Evolutionary conservation across 2,797 vertebrate genomes (phyloP), one percentile per base, ranked within the genome.

Genomic region (Vireo griseus): DNA sequence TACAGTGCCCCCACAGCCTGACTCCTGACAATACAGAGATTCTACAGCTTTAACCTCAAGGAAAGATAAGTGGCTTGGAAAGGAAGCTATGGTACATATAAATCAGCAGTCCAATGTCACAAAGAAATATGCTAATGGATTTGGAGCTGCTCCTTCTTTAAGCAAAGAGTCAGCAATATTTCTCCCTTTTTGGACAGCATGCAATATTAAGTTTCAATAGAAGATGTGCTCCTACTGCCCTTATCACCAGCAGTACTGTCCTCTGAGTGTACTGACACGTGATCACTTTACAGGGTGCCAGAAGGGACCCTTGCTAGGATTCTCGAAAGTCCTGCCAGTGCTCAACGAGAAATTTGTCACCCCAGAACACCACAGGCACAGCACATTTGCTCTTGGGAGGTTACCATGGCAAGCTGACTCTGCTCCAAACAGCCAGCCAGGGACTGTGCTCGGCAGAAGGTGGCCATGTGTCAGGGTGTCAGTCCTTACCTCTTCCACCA

Each of bases 401-500:
- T 85, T 74, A 65, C 90, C 65, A 45, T 9, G 39, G 84, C 86
- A 94, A 91, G 87, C 65, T 83, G 86, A 83, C 42, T 48, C 29
- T 45, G 82, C 78, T 95, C 89, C 89, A 75, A 55, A 44, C 18
- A 0, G 5, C 63, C 52, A 87, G 78, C 33, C 37, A 72, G 87
- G n/a, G 54, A 44, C 54, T 1, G 1, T 1, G 57, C 63, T 20
- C 31, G 11, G 65, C 54, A 79, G 59, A 51, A 86, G 57, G 81
- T 16, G n/a, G 54, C 48, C 5, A 2, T 25, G 50, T 62, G 59
- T 69, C 79, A 67, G 69, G 35, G 8, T 50, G 7, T 25, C 44
- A 18, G 65, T 29, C 35, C 97, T 96, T 95, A 99, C 99, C 99
- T 99, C 99, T 93, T 99, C 99, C 29, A 99, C 99, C 83, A 99